Percentiles rank a stretch among this genome's conserved stretches.
Evolutionary conservation across 2,113 vertebrate genomes (phyloP).

Genomic region (Varanus salvator): DNA sequence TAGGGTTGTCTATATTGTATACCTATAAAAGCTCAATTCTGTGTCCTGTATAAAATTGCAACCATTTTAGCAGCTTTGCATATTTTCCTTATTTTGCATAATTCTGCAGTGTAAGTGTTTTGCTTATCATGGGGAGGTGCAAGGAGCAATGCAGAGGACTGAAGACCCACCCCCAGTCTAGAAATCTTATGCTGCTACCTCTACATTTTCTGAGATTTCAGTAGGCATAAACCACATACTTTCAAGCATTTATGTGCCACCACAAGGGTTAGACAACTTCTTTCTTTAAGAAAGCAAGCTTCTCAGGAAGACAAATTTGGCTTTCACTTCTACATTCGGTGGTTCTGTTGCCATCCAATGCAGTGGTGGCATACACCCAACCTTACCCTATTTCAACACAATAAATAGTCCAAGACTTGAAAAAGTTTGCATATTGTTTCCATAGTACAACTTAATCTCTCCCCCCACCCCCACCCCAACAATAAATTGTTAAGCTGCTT

Average conservation of each 20-base stretch:
- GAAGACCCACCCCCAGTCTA: neutral
- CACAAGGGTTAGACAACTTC: neutral
- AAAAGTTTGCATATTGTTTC: neutral
- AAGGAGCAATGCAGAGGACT: neutral
- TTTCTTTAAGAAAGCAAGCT: neutral
- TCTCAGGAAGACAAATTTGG: neutral
- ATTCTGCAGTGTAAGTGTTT: neutral
- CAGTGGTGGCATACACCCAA: neutral
- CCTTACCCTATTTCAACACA: neutral
- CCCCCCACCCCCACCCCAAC: too few species aligned
- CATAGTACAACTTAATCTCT: neutral
- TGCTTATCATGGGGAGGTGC: neutral
- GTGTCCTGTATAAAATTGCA: neutral
- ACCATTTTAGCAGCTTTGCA: neutral
- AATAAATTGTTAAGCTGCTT: neutral
- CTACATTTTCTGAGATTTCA: neutral
- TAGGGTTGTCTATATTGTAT: neutral
- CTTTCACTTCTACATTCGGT: neutral
- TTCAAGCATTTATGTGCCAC: neutral
- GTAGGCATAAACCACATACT: neutral
- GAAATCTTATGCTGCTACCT: neutral
- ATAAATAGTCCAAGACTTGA: neutral
- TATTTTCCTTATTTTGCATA: neutral
- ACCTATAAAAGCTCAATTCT: neutral
- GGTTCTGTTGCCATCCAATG: neutral